Conservation (phyloP, 1,140 invertebrate species). For the Drosophila littoralis region DNA sequence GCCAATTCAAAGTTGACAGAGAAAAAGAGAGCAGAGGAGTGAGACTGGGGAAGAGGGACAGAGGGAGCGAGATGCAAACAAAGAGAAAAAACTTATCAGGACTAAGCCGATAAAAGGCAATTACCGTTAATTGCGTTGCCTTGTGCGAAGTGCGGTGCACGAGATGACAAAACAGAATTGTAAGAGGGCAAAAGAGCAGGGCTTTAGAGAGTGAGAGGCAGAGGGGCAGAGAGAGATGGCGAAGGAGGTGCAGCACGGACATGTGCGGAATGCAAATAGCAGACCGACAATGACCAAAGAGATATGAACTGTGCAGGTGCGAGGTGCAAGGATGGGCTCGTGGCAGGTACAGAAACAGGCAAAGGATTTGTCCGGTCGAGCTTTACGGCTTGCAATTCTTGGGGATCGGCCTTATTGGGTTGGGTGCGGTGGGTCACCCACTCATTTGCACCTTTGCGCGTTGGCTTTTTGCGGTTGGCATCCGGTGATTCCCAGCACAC, state of each 20-base stretch:
- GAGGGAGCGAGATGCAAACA: constrained; percentile 12
- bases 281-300: constrained; percentile 33
- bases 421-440: constrained; percentile 31
- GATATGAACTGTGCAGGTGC: constrained; percentile 63
- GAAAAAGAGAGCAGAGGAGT: not conserved
- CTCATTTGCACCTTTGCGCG: constrained; percentile 80
- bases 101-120: constrained; percentile 83
- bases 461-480: constrained; percentile 64
- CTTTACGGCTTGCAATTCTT: constrained; percentile 27
- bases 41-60: not conserved
- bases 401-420: not conserved
- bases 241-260: constrained; percentile 16
- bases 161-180: constrained; percentile 61
- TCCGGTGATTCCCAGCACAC: constrained; percentile 58
- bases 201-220: not conserved
- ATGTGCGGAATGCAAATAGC: constrained; percentile 74
- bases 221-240: not conserved
- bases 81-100: constrained; percentile 70
- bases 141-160: constrained; percentile 50
- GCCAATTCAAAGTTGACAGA: constrained; percentile 31
- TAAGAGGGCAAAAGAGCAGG: constrained; percentile 33
- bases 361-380: constrained; percentile 17
- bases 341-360: not conserved
- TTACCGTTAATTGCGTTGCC: constrained; percentile 82
- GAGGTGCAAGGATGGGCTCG: constrained; percentile 27